Percentiles rank a stretch among this genome's conserved stretches.
Evolutionary conservation across 2,797 vertebrate species (phyloP).

Genomic region (Gymnocypris eckloni): DNA sequence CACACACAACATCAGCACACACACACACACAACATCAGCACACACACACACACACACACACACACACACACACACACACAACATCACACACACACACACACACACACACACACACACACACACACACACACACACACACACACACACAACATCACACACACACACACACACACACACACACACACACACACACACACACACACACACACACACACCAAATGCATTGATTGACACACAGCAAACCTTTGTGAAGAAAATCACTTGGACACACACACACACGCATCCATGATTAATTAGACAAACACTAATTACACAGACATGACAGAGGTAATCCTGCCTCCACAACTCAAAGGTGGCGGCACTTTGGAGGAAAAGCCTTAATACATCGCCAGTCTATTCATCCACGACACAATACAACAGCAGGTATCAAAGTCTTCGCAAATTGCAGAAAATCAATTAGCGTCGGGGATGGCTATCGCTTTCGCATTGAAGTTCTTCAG

Average conservation of each 20-base stretch:
- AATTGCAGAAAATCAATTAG: constrained; percentile 81
- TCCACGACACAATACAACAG: constrained; percentile 60
- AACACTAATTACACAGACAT: constrained; percentile 28
- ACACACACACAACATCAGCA: background rate
- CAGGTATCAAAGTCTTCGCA: constrained; percentile 74
- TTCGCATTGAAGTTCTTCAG: constrained; percentile 72
- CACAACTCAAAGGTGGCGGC: constrained; percentile 14
- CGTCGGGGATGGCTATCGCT: constrained; percentile 74
- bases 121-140: constrained; percentile 28
- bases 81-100: constrained; percentile 29
- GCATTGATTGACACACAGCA: constrained; percentile 27
- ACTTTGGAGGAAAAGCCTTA: constrained; percentile 23
- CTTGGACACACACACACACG: constrained; percentile 30
- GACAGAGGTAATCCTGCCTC: constrained; percentile 35
- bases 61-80: constrained; percentile 14
- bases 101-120: constrained; percentile 28
- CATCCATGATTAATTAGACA: constrained; percentile 47
- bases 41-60: constrained; percentile 9
- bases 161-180: constrained; percentile 8
- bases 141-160: background rate
- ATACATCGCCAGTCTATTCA: constrained; percentile 53
- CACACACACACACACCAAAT: constrained; percentile 11
- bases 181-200: background rate
- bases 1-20: background rate
- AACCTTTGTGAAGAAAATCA: constrained; percentile 19